phyloP scores from a whole-genome alignment of 2,888 invertebrate species.

The Nowickia ferox region DNA sequence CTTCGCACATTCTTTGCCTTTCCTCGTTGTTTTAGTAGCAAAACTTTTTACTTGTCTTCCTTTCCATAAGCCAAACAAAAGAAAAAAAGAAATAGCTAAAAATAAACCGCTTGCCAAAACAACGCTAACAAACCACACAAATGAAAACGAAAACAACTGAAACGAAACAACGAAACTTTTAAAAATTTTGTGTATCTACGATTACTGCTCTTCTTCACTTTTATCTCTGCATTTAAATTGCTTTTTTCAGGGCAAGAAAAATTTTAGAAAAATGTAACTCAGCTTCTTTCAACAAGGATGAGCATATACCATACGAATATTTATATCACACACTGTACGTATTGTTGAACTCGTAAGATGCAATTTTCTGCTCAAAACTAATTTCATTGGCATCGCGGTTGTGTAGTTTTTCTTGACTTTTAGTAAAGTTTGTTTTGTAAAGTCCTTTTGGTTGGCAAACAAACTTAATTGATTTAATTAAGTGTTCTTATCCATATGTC shows the following conservation, averaged over 20 bases:
- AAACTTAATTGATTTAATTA: slow-evolving; percentile 63
- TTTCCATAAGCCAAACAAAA: neutral
- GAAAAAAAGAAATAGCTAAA: no score
- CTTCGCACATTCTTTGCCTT: neutral
- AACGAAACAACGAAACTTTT: no score
- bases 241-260: no score
- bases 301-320: no score
- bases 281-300: no score
- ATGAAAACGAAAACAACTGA: no score
- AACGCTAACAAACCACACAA: no score
- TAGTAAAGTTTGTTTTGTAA: neutral
- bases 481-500: slow-evolving; percentile 38
- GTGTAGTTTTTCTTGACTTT: slow-evolving; percentile 43
- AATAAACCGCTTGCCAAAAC: no score
- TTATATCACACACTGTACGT: neutral
- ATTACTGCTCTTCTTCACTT: no score
- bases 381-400: slow-evolving; percentile 29
- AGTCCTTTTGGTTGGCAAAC: slow-evolving; percentile 20
- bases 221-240: no score
- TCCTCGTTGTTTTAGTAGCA: slow-evolving; percentile 21
- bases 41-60: slow-evolving; percentile 40
- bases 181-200: no score
- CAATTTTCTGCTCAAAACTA: slow-evolving; percentile 5
- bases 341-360: neutral
- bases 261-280: no score